These are phyloP conservation scores for Papilio polytes DNA, from an alignment of 1,140 invertebrate genomes.

Conservation along the genomic window DNA sequence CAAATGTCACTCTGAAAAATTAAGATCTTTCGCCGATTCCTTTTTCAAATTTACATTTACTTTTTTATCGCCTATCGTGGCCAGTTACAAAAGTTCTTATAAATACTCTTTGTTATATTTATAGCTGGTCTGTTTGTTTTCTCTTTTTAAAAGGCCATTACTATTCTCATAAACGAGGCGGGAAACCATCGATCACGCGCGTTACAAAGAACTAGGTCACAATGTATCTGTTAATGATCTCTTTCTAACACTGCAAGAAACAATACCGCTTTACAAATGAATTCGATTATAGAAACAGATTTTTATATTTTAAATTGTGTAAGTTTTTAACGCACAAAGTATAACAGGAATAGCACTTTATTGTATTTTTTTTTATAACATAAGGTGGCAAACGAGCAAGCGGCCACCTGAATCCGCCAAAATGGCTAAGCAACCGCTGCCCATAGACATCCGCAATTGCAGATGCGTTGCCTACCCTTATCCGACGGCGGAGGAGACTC, in stretches of 20 bases:
- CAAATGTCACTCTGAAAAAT: no score
- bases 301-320: not conserved
- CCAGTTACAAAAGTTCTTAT: not conserved
- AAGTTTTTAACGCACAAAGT: not conserved
- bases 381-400: no score
- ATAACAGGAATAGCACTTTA: no score
- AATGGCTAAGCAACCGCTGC: no score
- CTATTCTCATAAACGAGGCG: not conserved
- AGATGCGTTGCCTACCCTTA: no score
- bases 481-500: no score
- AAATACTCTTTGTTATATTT: not conserved
- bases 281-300: not conserved
- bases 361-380: no score
- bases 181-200: slow-evolving; percentile 5
- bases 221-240: slow-evolving; percentile 3
- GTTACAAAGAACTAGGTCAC: slow-evolving; percentile 3
- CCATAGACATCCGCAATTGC: no score
- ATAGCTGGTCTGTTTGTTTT: not conserved
- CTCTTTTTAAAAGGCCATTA: not conserved
- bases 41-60: no score
- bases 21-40: no score
- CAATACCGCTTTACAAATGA: not conserved
- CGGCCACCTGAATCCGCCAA: no score
- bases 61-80: no score
- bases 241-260: not conserved